Base-by-base conservation (phyloP, 2,888 invertebrate species). In the Ischnus inquisitorius region DNA sequence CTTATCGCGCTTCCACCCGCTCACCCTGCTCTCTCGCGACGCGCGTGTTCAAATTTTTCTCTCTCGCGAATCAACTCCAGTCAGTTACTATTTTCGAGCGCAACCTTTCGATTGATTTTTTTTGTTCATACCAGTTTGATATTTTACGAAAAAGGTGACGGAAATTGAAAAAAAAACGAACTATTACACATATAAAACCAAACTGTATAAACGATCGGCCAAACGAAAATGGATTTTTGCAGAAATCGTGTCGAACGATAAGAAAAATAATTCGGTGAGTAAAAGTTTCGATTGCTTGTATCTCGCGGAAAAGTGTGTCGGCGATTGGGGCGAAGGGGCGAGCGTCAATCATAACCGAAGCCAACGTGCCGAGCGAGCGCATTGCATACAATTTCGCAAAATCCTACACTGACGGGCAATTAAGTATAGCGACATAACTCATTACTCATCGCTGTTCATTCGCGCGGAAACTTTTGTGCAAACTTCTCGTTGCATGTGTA, bases 331-430 rank as follows among this genome's bases (percentile, higher is more conserved):
- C 10, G 25, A 28, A n/a, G 64, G 68, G 48, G 48, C 62, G 64
- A 67, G 67, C 79, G 79, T 83, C 79, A 80, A 79, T 83, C 83
- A 75, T 41, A 60, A 67, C 46, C 4, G 22, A 80, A 71, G 64
- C 64, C 69, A 80, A 39, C 28, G 65, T 57, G 41, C 62, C 43
- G 51, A 60, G 22, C 39, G 46, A 25, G 19, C 71, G 22, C 39
- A 51, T 28, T 57, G 68, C 43, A 16, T 54, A 72, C 71, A 76
- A 79, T 82, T 82, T 79, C 8, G 43, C 75, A 46, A 80, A 82
- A 75, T 65, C 79, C 72, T 68, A 75, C 82, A 75, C 84, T 84
- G 88, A 88, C 88, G 80, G 83, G 87, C 85, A 89, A 90, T 91
- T 90, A 89, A 64, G 34, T 34, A 34, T 57, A 79, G 75, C 77